Percentiles rank a stretch among this genome's conserved stretches.
phyloP scores from a whole-genome alignment of 2,113 vertebrate species.

The Athene cunicularia region DNA sequence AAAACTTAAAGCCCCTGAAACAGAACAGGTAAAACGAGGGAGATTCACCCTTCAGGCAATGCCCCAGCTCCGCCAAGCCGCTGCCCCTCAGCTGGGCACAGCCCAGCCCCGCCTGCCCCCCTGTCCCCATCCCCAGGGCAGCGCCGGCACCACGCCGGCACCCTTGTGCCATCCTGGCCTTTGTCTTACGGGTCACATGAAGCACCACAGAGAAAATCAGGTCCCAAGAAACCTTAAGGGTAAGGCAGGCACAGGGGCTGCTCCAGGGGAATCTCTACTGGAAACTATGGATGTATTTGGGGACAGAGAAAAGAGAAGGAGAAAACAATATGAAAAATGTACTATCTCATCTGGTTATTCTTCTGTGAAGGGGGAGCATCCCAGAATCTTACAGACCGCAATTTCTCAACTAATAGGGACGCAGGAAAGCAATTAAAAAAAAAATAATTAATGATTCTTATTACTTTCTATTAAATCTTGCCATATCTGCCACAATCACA shows the following conservation, averaged over 20 bases:
- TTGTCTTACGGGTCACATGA: background rate
- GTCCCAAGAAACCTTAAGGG: background rate
- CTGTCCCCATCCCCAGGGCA: background rate
- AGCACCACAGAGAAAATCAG: background rate
- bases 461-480: background rate
- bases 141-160: accelerated
- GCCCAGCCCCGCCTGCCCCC: accelerated
- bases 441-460: background rate
- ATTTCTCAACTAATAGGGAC: background rate
- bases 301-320: background rate
- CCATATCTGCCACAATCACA: background rate
- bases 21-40: background rate
- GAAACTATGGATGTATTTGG: background rate
- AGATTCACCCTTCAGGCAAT: background rate
- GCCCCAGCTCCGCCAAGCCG: background rate
- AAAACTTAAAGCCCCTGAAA: background rate
- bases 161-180: background rate
- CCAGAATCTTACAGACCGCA: background rate
- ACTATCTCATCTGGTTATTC: background rate
- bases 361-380: background rate
- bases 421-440: background rate
- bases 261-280: background rate
- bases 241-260: background rate
- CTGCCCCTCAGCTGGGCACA: background rate
- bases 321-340: background rate